Base-by-base conservation (phyloP, 1,140 invertebrate genomes). In the Oncopodura yosiiana region DNA sequence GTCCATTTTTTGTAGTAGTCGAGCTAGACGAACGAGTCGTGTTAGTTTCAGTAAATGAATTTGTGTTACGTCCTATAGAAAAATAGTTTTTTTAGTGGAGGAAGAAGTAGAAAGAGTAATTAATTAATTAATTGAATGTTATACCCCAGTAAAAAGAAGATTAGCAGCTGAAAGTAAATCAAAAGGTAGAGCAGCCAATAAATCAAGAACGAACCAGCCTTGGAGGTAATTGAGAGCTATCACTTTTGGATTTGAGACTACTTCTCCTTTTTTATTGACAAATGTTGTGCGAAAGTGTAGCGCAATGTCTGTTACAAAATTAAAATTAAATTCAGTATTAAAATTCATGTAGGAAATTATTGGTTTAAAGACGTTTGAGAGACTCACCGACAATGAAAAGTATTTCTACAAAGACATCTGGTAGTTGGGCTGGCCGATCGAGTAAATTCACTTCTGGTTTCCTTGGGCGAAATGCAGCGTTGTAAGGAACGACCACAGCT, bases 251-350 rank as follows among this genome's bases (percentile, higher is more conserved):
- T 93, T 85, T 37, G 90, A 94, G 29, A 99, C 93, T 8, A 99
- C 93, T 75, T 99, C 94, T 52, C 96, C 94, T 73, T 99, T 98
- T 67, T 87, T 86, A 72, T 91, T 98, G 42, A 99, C 94, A 72
- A 92, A 99, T 19, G 95, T 98, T 49, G 95, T 99, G 49, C 94
- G 83, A 74, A 99, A 99, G 75, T 98, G 98, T 56, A 99, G 81
- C 61, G 95, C 74, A 70, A 97, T 97, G 79, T 99, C 94, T 87
- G 83, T 67, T n/a, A n/a, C n/a, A n/a, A n/a, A n/a, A n/a, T n/a
- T n/a, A n/a, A n/a, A n/a, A n/a, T n/a, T n/a, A n/a, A 46, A 32
- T 24, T 41, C 2, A 39, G 11, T 34, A n/a, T 53, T 44, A 12
- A n/a, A 41, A 6, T n/a, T n/a, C n/a, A n/a, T n/a, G n/a, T n/a